Percentiles rank a stretch among this genome's conserved stretches.
Evolutionary conservation across 2,888 invertebrate species (phyloP).

Genomic region (Adela reaumurella): DNA sequence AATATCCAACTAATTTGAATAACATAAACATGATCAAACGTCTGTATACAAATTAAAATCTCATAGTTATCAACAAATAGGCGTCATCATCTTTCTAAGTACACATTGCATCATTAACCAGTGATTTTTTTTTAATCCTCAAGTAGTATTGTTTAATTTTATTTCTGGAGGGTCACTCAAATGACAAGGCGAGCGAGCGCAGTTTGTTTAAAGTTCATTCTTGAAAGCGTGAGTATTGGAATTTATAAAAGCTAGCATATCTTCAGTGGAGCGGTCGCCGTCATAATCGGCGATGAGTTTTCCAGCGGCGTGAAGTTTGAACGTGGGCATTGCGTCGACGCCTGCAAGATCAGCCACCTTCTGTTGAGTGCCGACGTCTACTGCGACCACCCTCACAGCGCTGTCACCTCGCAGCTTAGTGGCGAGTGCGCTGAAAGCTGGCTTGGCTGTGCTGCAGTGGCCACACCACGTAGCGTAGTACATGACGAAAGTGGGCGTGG

Average conservation of each 20-base stretch:
- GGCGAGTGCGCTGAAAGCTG: slow-evolving; percentile 60
- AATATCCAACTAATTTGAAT: no score
- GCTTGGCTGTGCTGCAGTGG: slow-evolving; percentile 67
- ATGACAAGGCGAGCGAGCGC: no score
- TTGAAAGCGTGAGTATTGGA: no score
- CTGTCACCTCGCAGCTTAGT: slow-evolving; percentile 37
- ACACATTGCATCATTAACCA: no score
- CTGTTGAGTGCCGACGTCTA: slow-evolving; percentile 65
- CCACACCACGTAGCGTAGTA: slow-evolving; percentile 78
- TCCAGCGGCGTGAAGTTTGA: slow-evolving; percentile 60
- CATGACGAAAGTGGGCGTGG: slow-evolving; percentile 67
- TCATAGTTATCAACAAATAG: no score
- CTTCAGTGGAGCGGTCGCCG: slow-evolving; percentile 52
- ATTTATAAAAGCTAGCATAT: slow-evolving; percentile 50
- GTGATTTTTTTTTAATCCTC: no score
- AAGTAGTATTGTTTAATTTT: no score
- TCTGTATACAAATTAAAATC: no score
- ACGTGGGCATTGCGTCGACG: slow-evolving; percentile 64
- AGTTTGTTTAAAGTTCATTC: no score
- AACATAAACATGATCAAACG: no score
- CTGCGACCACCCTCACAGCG: slow-evolving; percentile 46
- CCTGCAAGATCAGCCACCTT: slow-evolving; percentile 56
- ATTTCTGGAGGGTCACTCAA: no score
- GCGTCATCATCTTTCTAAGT: no score
- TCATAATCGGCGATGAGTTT: slow-evolving; percentile 51